Percentiles rank a stretch among this genome's conserved stretches.
Evolutionary conservation across 2,113 vertebrate genomes (phyloP).

Genomic region (Onychorhynchus coronatus): DNA sequence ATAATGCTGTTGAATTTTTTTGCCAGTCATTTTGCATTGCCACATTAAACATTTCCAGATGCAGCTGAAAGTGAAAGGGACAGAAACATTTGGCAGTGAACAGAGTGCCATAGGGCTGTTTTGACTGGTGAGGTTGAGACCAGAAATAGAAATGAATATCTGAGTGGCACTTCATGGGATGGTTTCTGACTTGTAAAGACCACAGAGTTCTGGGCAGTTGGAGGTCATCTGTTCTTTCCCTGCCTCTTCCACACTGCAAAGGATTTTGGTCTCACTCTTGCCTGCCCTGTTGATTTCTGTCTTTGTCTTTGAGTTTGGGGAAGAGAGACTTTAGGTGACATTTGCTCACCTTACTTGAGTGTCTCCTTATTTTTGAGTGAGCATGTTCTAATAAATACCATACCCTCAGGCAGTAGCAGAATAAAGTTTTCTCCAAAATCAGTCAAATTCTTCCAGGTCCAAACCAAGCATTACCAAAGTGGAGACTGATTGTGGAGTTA

Average conservation of each 20-base stretch:
- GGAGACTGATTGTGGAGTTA: not conserved
- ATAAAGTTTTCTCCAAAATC: not conserved
- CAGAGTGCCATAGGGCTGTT: not conserved
- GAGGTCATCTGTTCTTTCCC: not conserved
- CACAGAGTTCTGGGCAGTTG: not conserved
- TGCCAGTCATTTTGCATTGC: slow-evolving; percentile 16
- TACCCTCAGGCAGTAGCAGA: not conserved
- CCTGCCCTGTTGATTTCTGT: not conserved
- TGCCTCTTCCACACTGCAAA: not conserved
- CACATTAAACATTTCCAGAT: slow-evolving; percentile 15
- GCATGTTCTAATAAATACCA: not conserved
- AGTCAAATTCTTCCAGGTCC: not conserved
- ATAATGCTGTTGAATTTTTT: slow-evolving; percentile 40
- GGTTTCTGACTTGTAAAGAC: not conserved
- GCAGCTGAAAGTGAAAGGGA: slow-evolving; percentile 30
- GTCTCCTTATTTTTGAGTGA: not conserved
- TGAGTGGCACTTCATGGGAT: not conserved
- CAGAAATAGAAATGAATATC: not conserved
- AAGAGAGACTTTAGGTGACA: not conserved
- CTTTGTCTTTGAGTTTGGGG: not conserved
- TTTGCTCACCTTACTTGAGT: not conserved
- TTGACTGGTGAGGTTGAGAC: not conserved
- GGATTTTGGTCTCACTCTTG: not conserved
- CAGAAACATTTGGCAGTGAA: not conserved
- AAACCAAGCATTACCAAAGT: not conserved